phyloP scores from a whole-genome alignment of 64 coral and sea anemone genomes.

The Catalaphyllia jardinei region DNA sequence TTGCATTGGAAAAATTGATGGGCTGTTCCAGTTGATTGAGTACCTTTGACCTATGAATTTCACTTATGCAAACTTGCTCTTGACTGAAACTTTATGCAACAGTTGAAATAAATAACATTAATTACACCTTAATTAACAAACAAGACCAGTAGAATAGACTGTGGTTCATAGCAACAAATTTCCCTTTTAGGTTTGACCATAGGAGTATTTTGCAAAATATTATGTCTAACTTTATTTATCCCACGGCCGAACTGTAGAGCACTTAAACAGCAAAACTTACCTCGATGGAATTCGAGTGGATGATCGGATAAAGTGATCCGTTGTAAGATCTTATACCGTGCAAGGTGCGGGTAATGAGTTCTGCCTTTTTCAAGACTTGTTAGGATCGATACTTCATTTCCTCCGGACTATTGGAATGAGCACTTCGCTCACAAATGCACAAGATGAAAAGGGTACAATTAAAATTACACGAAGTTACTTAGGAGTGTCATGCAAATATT shows the following conservation, averaged over 20 bases:
- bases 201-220: neutral
- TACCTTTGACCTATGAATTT: neutral
- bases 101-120: no score
- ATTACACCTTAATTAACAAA: no score
- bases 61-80: neutral
- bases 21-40: neutral
- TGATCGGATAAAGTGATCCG: neutral
- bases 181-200: neutral
- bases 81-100: no score
- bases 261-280: neutral
- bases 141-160: no score
- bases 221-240: neutral
- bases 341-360: neutral
- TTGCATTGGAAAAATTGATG: neutral
- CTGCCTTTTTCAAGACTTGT: neutral
- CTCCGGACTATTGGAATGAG: neutral
- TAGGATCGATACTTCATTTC: neutral
- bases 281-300: neutral
- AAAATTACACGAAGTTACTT: neutral
- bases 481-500: conserved; percentile 18
- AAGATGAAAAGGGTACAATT: neutral
- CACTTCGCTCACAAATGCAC: neutral
- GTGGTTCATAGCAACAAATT: no score
- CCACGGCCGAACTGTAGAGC: neutral
- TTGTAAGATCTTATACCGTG: neutral